Evolutionary conservation across 2,797 vertebrate species (phyloP).

Genomic region (Rhinoraja longicauda): DNA sequence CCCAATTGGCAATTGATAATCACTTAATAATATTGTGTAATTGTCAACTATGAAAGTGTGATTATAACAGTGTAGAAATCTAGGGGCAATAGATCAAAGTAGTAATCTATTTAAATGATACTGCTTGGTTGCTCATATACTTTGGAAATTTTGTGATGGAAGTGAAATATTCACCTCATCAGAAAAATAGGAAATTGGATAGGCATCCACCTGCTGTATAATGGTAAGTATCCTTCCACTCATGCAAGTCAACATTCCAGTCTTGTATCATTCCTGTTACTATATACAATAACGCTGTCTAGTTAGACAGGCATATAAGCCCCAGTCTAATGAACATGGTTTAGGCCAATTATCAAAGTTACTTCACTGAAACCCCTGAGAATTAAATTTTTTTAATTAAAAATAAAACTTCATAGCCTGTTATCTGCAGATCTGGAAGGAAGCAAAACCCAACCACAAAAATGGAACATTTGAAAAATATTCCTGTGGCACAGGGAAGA

Average conservation of each 20-base stretch:
- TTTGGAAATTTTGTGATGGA: not conserved
- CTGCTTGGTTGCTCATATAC: slow-evolving; percentile 5
- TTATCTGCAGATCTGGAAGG: not conserved
- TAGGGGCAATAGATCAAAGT: not conserved
- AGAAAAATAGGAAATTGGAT: not conserved
- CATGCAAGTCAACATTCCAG: not conserved
- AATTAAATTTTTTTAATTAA: slow-evolving; percentile 7
- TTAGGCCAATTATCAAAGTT: slow-evolving; percentile 26
- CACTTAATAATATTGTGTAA: not conserved
- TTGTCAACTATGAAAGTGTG: not conserved
- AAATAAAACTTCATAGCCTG: not conserved
- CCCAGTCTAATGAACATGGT: not conserved
- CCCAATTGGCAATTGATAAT: not conserved
- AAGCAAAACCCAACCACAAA: slow-evolving; percentile 27
- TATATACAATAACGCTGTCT: slow-evolving; percentile 10
- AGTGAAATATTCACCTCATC: slow-evolving; percentile 19
- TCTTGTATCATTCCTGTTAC: not conserved
- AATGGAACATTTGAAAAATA: slow-evolving; percentile 22
- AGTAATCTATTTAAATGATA: not conserved
- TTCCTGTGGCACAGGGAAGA: not conserved
- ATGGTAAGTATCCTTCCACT: not conserved
- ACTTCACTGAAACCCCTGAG: slow-evolving; percentile 30
- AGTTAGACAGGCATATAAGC: not conserved
- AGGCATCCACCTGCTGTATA: not conserved
- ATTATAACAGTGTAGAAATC: not conserved